Percentiles rank a stretch among this genome's conserved stretches.
Evolutionary conservation across 2,888 invertebrate species (phyloP).

Genomic region (Ctenicera cuprea): DNA sequence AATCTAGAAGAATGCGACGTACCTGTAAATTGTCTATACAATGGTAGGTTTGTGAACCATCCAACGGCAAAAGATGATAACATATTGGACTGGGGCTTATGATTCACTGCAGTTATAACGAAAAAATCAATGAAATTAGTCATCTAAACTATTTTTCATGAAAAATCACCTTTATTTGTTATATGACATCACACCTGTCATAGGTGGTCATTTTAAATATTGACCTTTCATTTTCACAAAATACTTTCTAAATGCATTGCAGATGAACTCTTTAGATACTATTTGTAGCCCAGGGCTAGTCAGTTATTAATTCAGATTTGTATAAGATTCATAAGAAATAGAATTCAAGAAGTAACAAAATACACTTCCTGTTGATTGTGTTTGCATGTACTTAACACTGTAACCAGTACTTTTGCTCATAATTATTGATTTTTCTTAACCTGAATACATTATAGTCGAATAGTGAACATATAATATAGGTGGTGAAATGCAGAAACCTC

Average conservation of each 20-base stretch:
- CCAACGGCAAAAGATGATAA: background rate
- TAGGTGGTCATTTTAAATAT: background rate
- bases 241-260: conserved; percentile 15
- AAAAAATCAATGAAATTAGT: conserved; percentile 2
- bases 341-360: too few species aligned
- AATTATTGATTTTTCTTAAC: conserved; percentile 5
- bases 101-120: background rate
- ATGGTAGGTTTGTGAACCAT: background rate
- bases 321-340: too few species aligned
- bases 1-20: background rate
- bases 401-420: background rate
- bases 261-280: background rate
- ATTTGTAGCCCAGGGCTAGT: background rate
- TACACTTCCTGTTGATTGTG: too few species aligned
- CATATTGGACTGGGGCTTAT: background rate
- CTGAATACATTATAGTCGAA: background rate
- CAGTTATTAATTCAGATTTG: too few species aligned
- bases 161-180: too few species aligned
- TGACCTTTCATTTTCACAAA: conserved; percentile 14
- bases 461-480: background rate
- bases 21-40: background rate
- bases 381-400: too few species aligned
- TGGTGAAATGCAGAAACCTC: background rate
- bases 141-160: background rate
- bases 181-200: too few species aligned